Conservation (phyloP, 2,113 vertebrate species). For the Daboia siamensis region DNA sequence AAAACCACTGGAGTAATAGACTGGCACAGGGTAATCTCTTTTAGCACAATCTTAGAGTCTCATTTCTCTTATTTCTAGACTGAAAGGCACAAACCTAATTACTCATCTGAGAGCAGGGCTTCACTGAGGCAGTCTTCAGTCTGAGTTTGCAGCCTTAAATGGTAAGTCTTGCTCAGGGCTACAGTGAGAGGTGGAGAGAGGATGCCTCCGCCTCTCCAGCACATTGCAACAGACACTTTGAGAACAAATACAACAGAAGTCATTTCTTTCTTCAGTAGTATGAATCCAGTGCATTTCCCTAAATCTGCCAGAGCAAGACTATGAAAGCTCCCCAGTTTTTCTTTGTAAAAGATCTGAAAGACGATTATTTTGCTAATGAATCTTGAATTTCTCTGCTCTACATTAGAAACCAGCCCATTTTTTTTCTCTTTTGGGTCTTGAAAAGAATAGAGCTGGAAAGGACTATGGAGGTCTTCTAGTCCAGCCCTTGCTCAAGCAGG, state of each 20-base stretch:
- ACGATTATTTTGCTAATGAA: slow-evolving; percentile 22
- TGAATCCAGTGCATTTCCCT: slow-evolving; percentile 21
- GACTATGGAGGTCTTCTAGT: too few relatives aligned
- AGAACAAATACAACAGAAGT: slow-evolving; percentile 6
- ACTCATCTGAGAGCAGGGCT: neutral
- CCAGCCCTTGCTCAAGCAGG: too few relatives aligned
- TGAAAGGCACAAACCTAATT: neutral
- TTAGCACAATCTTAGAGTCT: neutral
- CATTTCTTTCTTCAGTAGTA: slow-evolving; percentile 11
- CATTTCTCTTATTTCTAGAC: neutral
- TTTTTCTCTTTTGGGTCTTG: neutral
- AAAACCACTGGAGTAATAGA: neutral
- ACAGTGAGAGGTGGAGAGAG: neutral
- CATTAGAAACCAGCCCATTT: slow-evolving; percentile 19
- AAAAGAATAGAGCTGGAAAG: too few relatives aligned
- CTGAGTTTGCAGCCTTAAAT: slow-evolving; percentile 23
- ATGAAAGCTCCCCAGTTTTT: neutral
- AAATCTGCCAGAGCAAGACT: neutral
- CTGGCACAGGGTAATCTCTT: neutral
- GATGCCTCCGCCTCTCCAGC: neutral
- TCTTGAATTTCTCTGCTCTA: neutral
- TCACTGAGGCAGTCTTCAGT: neutral
- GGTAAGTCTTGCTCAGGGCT: neutral
- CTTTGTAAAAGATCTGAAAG: slow-evolving; percentile 4
- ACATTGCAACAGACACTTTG: neutral